Percentiles rank a stretch among this genome's conserved stretches.
These are phyloP conservation scores for Psylliodes chrysocephalus DNA, from an alignment of 2,888 invertebrate species.

Conservation along the genomic window DNA sequence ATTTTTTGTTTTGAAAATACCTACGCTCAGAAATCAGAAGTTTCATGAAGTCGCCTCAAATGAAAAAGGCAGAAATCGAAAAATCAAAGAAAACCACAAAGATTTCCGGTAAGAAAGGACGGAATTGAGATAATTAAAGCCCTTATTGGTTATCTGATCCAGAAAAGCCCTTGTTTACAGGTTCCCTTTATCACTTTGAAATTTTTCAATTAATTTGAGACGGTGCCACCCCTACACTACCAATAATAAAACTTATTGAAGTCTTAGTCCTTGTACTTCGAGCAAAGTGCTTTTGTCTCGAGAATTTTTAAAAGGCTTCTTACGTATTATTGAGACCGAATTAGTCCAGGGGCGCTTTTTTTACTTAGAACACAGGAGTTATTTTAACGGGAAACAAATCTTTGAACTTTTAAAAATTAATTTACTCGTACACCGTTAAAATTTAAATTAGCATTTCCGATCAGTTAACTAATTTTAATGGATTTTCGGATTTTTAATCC, in stretches of 20 bases:
- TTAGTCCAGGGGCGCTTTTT: constrained; percentile 23
- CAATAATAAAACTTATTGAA: constrained; percentile 44
- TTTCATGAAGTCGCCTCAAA: constrained; percentile 1
- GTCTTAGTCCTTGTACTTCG: constrained; percentile 37
- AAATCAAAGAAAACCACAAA: constrained; percentile 38
- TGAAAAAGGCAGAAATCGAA: constrained; percentile 3
- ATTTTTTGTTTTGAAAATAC: too few relatives aligned
- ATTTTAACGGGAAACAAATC: constrained; percentile 5
- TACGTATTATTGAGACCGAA: constrained; percentile 19
- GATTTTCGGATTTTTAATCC: too few relatives aligned
- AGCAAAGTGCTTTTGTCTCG: constrained; percentile 37
- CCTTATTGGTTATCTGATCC: constrained; percentile 46
- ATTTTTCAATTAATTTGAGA: constrained; percentile 52
- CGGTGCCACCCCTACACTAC: constrained; percentile 27
- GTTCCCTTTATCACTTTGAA: constrained; percentile 46
- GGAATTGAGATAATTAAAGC: constrained; percentile 45
- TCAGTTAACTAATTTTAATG: too few relatives aligned
- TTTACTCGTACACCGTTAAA: constrained; percentile 1
- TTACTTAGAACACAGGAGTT: constrained; percentile 3
- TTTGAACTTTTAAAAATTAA: not conserved
- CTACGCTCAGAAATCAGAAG: too few relatives aligned
- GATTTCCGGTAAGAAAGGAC: constrained; percentile 33
- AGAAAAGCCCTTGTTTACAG: constrained; percentile 44
- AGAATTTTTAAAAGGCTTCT: constrained; percentile 35
- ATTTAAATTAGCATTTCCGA: too few relatives aligned